phyloP scores from a whole-genome alignment of 2,113 vertebrate genomes.

The Rhegmatorhina hoffmannsi region DNA sequence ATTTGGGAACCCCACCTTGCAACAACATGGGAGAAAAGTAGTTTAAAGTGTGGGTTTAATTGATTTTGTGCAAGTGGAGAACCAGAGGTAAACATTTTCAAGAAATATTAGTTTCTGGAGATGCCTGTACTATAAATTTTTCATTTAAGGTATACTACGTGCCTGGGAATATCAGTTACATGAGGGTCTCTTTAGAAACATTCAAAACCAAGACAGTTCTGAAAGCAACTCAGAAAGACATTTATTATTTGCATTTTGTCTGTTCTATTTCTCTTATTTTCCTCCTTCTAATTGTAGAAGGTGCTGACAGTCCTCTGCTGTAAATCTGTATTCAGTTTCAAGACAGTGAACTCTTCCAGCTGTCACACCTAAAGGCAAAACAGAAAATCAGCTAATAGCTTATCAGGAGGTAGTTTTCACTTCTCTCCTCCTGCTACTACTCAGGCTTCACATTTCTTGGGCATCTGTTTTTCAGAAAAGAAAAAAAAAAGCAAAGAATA shows the following conservation, averaged over 20 bases:
- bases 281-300: not conserved
- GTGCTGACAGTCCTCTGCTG: not conserved
- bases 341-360: not conserved
- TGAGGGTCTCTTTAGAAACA: not conserved
- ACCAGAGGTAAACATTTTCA: not conserved
- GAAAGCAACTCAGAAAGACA: not conserved
- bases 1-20: not conserved
- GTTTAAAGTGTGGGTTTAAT: not conserved
- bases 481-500: not conserved
- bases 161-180: not conserved
- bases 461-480: not conserved
- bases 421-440: not conserved
- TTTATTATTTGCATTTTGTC: not conserved
- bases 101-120: not conserved
- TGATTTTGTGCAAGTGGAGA: not conserved
- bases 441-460: not conserved
- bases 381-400: not conserved
- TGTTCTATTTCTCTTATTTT: not conserved
- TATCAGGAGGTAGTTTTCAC: not conserved
- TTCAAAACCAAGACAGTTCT: not conserved
- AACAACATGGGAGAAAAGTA: not conserved
- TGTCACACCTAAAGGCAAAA: not conserved
- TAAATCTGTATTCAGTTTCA: not conserved
- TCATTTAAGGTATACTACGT: not conserved
- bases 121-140: not conserved